Evolutionary conservation across 30 jellyfish, hydroid and myxozoan genomes (phyloP), one percentile per base, ranked within the genome.

Genomic region (Nemopilema nomurai): DNA sequence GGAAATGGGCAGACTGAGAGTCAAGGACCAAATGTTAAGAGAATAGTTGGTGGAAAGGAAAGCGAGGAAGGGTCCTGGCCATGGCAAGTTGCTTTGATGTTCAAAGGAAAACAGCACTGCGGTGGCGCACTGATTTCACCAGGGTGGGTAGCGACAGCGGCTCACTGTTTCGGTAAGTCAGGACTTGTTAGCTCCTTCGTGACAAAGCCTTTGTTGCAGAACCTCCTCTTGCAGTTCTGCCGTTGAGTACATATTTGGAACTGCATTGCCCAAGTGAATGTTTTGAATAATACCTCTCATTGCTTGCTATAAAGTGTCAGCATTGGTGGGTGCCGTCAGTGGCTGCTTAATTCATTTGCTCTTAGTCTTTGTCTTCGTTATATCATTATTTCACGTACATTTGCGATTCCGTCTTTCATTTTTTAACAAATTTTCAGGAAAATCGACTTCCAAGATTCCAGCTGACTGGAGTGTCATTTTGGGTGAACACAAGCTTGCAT

Each of bases 101-200:
- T 84, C 77, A 77, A 85, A 24, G 96, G 96, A 25, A 67, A 76
- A 70, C 96, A 84, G 62, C 29, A 67, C 49, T 90, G 97, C 82
- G 96, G 87, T 1, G 97, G 97, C 25, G 97, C 96, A 52, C 86
- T 90, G 31, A 50, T 90, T 18, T 49, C 97, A 3, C 92, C 94
- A 4, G 87, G 82, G 1, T 90, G 97, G 97, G 87, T 90, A 16
- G 92, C 80, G 51, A 90, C 97, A 4, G 96, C 97, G 0, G 97
- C 97, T 0, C 97, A 90, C 51, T 90, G 97, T 30, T 90, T 90
- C 49, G 97, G 97, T 90, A 65, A 76, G 97, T 31, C 8, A n/a
- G n/a, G n/a, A n/a, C n/a, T n/a, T n/a, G n/a, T n/a, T n/a, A n/a
- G n/a, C n/a, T n/a, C n/a, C n/a, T n/a, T n/a, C n/a, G n/a, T n/a